phyloP scores from a whole-genome alignment of 2,113 vertebrate species.

The Acanthisitta chloris region DNA sequence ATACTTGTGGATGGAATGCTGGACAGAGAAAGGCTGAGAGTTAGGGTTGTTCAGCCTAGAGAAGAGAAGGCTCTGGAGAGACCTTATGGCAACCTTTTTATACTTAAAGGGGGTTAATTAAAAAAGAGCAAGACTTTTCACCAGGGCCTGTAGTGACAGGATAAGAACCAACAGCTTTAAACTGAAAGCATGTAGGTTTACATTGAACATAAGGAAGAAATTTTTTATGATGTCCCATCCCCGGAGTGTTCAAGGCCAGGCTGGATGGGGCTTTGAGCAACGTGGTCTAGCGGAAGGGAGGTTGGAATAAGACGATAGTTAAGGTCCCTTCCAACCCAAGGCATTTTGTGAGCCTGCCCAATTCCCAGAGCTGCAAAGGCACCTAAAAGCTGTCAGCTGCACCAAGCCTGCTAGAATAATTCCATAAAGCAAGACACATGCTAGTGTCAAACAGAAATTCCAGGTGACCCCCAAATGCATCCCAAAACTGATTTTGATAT shows the following conservation, averaged over 20 bases:
- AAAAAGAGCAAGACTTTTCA: background rate
- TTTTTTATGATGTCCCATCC: no score
- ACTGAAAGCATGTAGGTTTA: background rate
- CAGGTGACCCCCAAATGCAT: background rate
- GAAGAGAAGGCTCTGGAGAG: background rate
- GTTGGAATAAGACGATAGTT: background rate
- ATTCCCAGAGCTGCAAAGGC: background rate
- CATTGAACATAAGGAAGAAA: background rate
- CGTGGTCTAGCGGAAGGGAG: background rate
- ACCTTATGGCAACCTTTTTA: background rate
- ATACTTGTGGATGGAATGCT: background rate
- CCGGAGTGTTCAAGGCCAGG: background rate
- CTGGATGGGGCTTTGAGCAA: background rate
- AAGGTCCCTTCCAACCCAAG: background rate
- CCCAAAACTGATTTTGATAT: background rate
- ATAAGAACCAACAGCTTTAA: background rate
- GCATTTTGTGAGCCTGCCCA: background rate
- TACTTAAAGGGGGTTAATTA: background rate
- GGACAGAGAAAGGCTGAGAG: background rate
- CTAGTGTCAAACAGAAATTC: background rate
- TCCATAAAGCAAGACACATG: background rate
- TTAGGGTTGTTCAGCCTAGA: background rate
- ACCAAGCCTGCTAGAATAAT: background rate
- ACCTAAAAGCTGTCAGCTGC: background rate
- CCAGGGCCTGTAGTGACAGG: background rate